A percentile compares a stretch with the other conserved stretches of the same genome.
Conservation (phyloP, 2,797 vertebrate species). For the Gymnothorax javanicus region DNA sequence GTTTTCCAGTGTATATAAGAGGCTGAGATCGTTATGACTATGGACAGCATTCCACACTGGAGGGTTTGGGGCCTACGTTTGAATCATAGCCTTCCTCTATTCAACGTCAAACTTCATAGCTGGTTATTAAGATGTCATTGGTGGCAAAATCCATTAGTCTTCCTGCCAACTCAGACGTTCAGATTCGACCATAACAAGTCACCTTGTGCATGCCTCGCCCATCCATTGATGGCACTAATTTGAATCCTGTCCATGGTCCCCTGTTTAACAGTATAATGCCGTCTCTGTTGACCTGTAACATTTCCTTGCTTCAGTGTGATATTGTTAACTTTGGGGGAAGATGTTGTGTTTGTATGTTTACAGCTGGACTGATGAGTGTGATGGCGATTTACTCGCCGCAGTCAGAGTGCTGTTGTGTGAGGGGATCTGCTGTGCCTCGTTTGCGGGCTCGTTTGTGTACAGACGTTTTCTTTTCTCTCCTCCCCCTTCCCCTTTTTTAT, state of each 20-base stretch:
- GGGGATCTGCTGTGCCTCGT: slow-evolving; percentile 40
- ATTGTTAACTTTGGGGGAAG: not conserved
- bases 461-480: slow-evolving; percentile 52
- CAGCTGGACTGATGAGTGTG: slow-evolving; percentile 3
- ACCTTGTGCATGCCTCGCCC: slow-evolving; percentile 7
- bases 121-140: not conserved
- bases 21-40: slow-evolving; percentile 40
- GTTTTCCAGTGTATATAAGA: slow-evolving; percentile 45
- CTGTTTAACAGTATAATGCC: not conserved
- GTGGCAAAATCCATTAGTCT: slow-evolving; percentile 27
- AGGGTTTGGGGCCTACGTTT: slow-evolving; percentile 34
- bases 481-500: slow-evolving; percentile 66
- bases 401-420: not conserved
- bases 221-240: slow-evolving; percentile 11
- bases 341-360: not conserved
- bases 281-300: not conserved
- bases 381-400: not conserved
- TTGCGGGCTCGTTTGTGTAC: slow-evolving; percentile 56
- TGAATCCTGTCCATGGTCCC: slow-evolving; percentile 14
- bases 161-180: not conserved
- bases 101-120: slow-evolving; percentile 2
- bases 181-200: not conserved
- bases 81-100: slow-evolving; percentile 37
- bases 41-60: slow-evolving; percentile 35
- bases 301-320: not conserved